phyloP scores from a whole-genome alignment of 2,113 vertebrate genomes.

The Esox niger region DNA sequence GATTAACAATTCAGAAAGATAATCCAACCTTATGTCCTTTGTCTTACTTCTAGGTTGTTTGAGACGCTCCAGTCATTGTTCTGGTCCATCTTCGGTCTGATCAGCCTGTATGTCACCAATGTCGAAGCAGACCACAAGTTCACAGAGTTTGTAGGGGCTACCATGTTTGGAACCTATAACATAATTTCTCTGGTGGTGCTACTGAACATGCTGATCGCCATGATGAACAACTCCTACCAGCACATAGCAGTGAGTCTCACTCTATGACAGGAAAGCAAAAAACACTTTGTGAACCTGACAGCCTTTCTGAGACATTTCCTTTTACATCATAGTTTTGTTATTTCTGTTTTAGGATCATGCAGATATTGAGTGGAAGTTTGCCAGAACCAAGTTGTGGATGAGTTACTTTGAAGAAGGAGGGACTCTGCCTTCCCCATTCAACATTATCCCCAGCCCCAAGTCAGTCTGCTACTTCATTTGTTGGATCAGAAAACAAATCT shows the following conservation, averaged over 20 bases:
- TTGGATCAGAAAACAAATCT: conserved; percentile 83
- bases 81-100: conserved; percentile 97
- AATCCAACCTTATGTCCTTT: conserved; percentile 45
- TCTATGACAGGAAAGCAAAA: not conserved
- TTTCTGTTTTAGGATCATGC: conserved; percentile 85
- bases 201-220: conserved; percentile 98
- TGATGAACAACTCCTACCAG: conserved; percentile 99
- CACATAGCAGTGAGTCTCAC: conserved; percentile 90
- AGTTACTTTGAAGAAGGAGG: conserved; percentile 99
- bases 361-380: conserved; percentile 99
- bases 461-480: conserved; percentile 85
- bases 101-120: conserved; percentile 92
- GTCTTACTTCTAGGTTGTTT: conserved; percentile 86
- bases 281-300: not conserved
- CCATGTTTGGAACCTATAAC: conserved; percentile 98
- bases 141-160: conserved; percentile 93
- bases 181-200: conserved; percentile 96
- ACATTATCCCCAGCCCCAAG: conserved; percentile 96
- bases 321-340: not conserved
- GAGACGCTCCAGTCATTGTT: conserved; percentile 95
- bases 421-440: conserved; percentile 94
- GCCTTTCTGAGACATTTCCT: not conserved
- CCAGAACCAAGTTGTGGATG: conserved; percentile 98
- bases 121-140: conserved; percentile 86
- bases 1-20: no score